Conservation (phyloP, 2,888 invertebrate species). For the Drosophila cracens region DNA sequence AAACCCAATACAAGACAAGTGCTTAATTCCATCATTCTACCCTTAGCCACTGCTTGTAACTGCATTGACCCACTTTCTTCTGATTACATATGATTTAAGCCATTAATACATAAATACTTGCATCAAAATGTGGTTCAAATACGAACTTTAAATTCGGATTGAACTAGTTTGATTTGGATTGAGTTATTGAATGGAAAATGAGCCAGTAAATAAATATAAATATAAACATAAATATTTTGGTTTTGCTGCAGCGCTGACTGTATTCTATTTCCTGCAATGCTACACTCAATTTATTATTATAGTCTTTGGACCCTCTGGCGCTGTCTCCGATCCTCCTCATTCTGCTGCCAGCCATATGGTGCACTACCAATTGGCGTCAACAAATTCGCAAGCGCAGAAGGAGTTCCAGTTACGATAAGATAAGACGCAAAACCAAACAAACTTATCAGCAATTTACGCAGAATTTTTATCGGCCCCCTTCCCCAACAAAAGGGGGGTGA, state of each 20-base stretch:
- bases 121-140: not conserved
- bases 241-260: not conserved
- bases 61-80: conserved; percentile 41
- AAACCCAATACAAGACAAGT: not conserved
- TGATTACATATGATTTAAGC: not conserved
- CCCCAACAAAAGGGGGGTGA: not conserved
- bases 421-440: conserved; percentile 66
- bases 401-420: conserved; percentile 60
- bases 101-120: not conserved
- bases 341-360: conserved; percentile 7
- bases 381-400: conserved; percentile 42
- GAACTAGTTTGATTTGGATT: not conserved
- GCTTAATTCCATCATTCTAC: not conserved
- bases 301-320: conserved; percentile 6
- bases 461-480: conserved; percentile 32
- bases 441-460: conserved; percentile 68
- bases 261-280: not conserved
- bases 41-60: not conserved
- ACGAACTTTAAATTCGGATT: not conserved
- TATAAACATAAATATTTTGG: not conserved
- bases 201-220: not conserved
- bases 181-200: not conserved
- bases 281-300: not conserved
- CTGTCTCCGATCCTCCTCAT: conserved; percentile 19
- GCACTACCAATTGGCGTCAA: conserved; percentile 57